Evolutionary conservation across 2,888 invertebrate genomes (phyloP).

Genomic region (Drosophila meridionalis): DNA sequence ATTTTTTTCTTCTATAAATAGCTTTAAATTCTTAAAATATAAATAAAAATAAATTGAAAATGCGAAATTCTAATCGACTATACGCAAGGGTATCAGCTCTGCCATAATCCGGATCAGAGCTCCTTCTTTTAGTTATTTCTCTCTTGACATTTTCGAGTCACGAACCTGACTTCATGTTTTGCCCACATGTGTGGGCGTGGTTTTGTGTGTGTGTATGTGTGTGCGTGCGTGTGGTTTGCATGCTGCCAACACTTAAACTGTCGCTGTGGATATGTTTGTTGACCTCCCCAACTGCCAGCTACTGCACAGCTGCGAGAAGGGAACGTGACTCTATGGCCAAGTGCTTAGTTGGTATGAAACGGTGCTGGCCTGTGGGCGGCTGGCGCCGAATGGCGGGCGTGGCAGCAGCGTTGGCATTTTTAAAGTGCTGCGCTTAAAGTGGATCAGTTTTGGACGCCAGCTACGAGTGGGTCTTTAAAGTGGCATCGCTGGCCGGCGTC

Average conservation of each 20-base stretch:
- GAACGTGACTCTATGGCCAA: conserved; percentile 62
- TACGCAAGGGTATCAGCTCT: conserved; percentile 5
- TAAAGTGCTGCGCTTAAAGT: conserved; percentile 40
- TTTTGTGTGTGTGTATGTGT: conserved; percentile 33
- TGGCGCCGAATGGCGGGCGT: neutral
- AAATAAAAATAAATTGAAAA: neutral
- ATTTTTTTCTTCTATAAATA: too few species aligned
- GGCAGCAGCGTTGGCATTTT: conserved; percentile 42
- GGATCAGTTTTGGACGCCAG: conserved; percentile 16
- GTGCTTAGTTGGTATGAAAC: conserved; percentile 28
- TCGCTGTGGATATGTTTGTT: conserved; percentile 51
- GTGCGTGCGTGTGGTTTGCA: conserved; percentile 54
- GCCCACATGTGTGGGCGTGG: conserved; percentile 41
- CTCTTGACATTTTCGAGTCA: conserved; percentile 56
- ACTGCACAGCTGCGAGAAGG: conserved; percentile 8
- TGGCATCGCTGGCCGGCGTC: conserved; percentile 15
- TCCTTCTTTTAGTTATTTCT: conserved; percentile 5
- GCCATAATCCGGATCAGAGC: neutral
- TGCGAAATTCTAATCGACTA: neutral
- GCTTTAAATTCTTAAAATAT: too few species aligned
- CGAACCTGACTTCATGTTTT: conserved; percentile 49
- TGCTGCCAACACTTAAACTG: conserved; percentile 72
- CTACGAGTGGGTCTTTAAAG: conserved; percentile 33
- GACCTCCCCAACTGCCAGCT: conserved; percentile 18
- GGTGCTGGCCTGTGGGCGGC: neutral